These are phyloP conservation scores for Baccha elongata DNA, from an alignment of 2,888 invertebrate genomes.

Conservation along the genomic window DNA sequence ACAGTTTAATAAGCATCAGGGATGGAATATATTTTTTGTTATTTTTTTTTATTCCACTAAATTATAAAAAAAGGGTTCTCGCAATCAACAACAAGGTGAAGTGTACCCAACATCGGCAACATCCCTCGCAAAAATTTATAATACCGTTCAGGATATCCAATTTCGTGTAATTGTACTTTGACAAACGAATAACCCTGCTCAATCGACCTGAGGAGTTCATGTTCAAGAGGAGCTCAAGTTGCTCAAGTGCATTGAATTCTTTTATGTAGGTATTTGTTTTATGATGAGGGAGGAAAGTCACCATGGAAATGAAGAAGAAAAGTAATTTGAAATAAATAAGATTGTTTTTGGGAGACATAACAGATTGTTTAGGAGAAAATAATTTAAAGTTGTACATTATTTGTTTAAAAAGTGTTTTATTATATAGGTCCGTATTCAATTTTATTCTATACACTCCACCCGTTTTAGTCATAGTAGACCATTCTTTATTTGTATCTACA, in stretches of 20 bases:
- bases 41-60: not conserved
- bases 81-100: slow-evolving; percentile 20
- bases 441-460: too few relatives aligned
- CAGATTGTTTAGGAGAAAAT: slow-evolving; percentile 3
- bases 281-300: slow-evolving; percentile 36
- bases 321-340: slow-evolving; percentile 35
- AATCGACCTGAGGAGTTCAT: slow-evolving; percentile 56
- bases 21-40: slow-evolving; percentile 12
- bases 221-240: slow-evolving; percentile 54
- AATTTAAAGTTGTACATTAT: too few relatives aligned
- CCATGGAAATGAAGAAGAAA: slow-evolving; percentile 20
- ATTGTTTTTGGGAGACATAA: slow-evolving; percentile 7
- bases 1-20: slow-evolving; percentile 46
- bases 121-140: slow-evolving; percentile 59
- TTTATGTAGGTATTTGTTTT: slow-evolving; percentile 38
- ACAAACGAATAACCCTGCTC: slow-evolving; percentile 66
- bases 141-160: slow-evolving; percentile 68
- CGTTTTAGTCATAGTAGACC: too few relatives aligned
- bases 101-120: slow-evolving; percentile 29
- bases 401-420: too few relatives aligned
- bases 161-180: slow-evolving; percentile 70
- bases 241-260: slow-evolving; percentile 64
- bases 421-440: too few relatives aligned
- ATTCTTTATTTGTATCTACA: too few relatives aligned
- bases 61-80: slow-evolving; percentile 25